Percentiles rank a stretch among this genome's conserved stretches.
These are phyloP conservation scores for Hemiprocne comata DNA, from an alignment of 2,113 vertebrate genomes.

Conservation along the genomic window DNA sequence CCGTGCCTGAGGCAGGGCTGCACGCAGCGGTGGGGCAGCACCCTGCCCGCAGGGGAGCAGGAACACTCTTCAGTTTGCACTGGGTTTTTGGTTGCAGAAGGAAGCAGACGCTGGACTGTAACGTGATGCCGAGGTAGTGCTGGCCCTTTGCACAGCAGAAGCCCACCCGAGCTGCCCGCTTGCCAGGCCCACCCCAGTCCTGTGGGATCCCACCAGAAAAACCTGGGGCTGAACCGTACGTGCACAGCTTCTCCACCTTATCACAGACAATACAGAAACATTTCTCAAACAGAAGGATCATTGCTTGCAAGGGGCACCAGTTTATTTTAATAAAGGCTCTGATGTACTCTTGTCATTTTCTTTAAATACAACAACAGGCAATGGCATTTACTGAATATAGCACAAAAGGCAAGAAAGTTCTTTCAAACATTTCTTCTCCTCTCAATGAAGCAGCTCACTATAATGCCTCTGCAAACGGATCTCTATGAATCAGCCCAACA, in stretches of 20 bases:
- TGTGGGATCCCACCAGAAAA: neutral
- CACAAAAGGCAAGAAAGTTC: constrained; percentile 18
- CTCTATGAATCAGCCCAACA: neutral
- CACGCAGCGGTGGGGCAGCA: too few species aligned
- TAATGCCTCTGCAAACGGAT: neutral
- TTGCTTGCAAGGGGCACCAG: neutral
- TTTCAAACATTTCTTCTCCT: constrained; percentile 10
- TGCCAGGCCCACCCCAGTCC: neutral
- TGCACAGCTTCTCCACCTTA: neutral
- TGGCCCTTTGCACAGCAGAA: neutral
- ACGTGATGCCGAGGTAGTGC: rapidly evolving
- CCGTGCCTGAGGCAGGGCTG: neutral
- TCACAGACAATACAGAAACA: constrained; percentile 4
- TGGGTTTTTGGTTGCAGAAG: neutral
- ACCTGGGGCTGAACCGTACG: neutral
- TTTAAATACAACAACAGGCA: constrained; percentile 13
- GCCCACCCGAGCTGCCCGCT: neutral
- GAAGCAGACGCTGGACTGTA: neutral
- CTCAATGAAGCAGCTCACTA: neutral
- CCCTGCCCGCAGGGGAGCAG: neutral
- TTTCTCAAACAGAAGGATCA: constrained; percentile 21
- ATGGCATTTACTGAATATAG: constrained; percentile 28
- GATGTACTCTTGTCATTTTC: constrained; percentile 5
- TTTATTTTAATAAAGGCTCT: neutral
- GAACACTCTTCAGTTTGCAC: neutral